These are phyloP conservation scores for Puffinus mauretanicus DNA, from an alignment of 2,113 vertebrate species.

Conservation along the genomic window DNA sequence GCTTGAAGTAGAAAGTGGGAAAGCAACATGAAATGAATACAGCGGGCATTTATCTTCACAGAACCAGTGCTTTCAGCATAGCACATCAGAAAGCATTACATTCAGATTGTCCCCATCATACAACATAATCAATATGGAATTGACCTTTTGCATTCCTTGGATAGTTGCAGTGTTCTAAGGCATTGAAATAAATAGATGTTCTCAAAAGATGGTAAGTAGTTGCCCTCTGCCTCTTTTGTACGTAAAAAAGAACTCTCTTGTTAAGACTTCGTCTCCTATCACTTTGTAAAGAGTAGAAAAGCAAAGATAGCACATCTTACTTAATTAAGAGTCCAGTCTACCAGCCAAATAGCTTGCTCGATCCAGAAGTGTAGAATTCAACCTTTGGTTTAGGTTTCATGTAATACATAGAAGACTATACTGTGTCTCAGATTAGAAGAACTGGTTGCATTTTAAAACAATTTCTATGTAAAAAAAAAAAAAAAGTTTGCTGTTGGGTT, in stretches of 20 bases:
- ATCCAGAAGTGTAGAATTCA: not conserved
- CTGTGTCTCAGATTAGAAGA: not conserved
- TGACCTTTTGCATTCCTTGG: conserved; percentile 14
- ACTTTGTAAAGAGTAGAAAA: not conserved
- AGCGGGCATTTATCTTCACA: not conserved
- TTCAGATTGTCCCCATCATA: not conserved
- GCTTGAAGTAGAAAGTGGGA: not conserved
- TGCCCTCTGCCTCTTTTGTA: not conserved
- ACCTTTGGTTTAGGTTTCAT: not conserved
- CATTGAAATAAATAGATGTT: not conserved
- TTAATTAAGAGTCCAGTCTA: not conserved
- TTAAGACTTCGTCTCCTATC: not conserved
- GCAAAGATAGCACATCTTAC: not conserved
- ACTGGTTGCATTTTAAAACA: not conserved
- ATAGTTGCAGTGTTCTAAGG: not conserved
- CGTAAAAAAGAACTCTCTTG: not conserved
- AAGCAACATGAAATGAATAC: not conserved
- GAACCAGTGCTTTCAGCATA: not conserved
- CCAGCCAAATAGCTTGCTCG: not conserved
- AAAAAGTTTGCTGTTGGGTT: not conserved
- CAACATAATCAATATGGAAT: not conserved
- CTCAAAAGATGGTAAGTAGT: not conserved
- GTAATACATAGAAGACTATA: not conserved
- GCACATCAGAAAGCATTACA: conserved; percentile 6
- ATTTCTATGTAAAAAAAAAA: not conserved